Base-by-base conservation (phyloP, 2,113 vertebrate genomes). In the Alaudala cheleensis region DNA sequence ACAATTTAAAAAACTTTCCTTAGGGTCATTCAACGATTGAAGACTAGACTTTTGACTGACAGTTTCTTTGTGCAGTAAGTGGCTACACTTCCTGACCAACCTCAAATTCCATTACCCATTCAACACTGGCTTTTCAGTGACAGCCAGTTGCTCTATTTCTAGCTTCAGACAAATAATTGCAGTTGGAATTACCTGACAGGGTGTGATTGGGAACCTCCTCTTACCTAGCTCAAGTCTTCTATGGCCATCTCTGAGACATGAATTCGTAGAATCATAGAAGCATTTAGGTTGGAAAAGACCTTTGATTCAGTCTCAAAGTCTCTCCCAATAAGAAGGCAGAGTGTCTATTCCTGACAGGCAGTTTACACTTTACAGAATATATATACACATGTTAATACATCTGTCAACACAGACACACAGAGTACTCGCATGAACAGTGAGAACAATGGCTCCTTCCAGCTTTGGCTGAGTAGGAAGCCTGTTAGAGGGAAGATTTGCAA, bases 331-430 rank as follows among this genome's bases (percentile, higher is more conserved):
- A 19, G 5, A 26, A 66, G 20, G 3, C 11, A 67, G 49, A 91
- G 5, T 0, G 0, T 4, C 20, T 54, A 13, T 8, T 67, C 26
- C 39, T 64, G 47, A 42, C 22, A 62, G 11, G 7, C 9, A 73
- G 24, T 58, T 88, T 79, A 39, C 17, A 20, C 5, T 33, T 19
- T 13, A 33, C 9, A 47, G 20, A 33, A 70, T 37, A 47, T 7
- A 28, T 16, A n/a, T 10, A 21, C 9, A 56, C 16, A 18, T 64
- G 39, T 69, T 51, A 47, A 37, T 11, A 9, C 1, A 7, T 31
- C 29, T 60, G 17, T 25, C 29, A 12, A 39, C 62, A 42, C 10
- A 62, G 26, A 25, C 7, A 23, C 15, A 80, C 16, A 56, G 26
- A 54, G 5, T 12, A 49, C 16, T 57, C 34, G 34, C 49, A 26